These are phyloP conservation scores for Sebastes reedi DNA, from an alignment of 2,797 vertebrate genomes.

Conservation along the genomic window DNA sequence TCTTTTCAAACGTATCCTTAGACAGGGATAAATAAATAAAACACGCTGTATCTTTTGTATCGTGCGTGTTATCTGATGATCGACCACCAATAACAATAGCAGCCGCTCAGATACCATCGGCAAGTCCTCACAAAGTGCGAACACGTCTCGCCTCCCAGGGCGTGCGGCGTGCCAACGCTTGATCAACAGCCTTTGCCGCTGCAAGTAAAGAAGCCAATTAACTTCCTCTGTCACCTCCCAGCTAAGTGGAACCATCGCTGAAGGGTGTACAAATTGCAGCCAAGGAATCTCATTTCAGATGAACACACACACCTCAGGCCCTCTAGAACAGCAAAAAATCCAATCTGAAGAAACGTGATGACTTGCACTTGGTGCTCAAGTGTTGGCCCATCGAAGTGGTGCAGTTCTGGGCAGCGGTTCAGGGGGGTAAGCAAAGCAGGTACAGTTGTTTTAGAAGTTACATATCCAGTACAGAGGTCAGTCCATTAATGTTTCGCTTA, in stretches of 20 bases:
- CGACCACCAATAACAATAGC: slow-evolving; percentile 23
- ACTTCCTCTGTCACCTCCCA: slow-evolving; percentile 67
- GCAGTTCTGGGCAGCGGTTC: slow-evolving; percentile 3
- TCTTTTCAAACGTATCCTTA: slow-evolving; percentile 21
- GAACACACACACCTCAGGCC: slow-evolving; percentile 47
- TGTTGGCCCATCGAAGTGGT: slow-evolving; percentile 23
- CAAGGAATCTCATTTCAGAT: slow-evolving; percentile 68
- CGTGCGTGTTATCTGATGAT: slow-evolving; percentile 37
- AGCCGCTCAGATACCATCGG: slow-evolving; percentile 46
- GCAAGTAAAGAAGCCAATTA: slow-evolving; percentile 69
- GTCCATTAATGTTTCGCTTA: neutral
- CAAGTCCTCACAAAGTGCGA: slow-evolving; percentile 42
- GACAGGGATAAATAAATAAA: slow-evolving; percentile 31
- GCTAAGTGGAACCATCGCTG: slow-evolving; percentile 64
- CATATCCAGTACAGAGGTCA: neutral
- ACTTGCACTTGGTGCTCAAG: slow-evolving; percentile 61
- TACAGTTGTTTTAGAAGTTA: neutral
- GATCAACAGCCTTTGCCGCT: slow-evolving; percentile 58
- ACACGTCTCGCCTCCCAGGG: slow-evolving; percentile 31
- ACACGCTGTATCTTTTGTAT: slow-evolving; percentile 11
- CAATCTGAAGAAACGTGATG: slow-evolving; percentile 70
- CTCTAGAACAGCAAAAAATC: slow-evolving; percentile 46
- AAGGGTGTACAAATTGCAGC: slow-evolving; percentile 60
- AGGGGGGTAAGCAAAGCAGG: neutral
- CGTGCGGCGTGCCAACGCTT: slow-evolving; percentile 46